These are phyloP conservation scores for Rhagoletis pomonella DNA, from an alignment of 1,140 invertebrate species.

Conservation along the genomic window DNA sequence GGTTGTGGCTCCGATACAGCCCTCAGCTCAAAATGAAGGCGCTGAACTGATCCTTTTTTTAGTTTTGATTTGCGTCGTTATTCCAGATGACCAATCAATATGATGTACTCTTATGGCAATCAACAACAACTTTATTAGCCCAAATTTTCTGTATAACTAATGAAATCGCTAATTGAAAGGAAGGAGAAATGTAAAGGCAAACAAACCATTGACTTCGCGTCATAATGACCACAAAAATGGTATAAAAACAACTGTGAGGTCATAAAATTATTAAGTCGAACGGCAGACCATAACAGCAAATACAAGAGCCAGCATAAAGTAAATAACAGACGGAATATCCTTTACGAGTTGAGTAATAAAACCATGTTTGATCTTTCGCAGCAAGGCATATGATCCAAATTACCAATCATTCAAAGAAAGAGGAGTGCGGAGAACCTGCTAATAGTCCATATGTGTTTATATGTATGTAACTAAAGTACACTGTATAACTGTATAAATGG, in stretches of 20 bases:
- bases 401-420: neutral
- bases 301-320: neutral
- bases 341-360: constrained; percentile 37
- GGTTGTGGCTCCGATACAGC: too few relatives aligned
- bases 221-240: constrained; percentile 50
- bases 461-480: neutral
- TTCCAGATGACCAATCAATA: too few relatives aligned
- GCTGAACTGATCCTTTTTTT: too few relatives aligned
- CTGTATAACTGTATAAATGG: neutral
- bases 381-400: neutral
- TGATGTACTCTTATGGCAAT: neutral
- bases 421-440: neutral
- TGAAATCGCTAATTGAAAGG: constrained; percentile 49
- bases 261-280: constrained; percentile 33
- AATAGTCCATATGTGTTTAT: neutral
- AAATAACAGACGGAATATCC: constrained; percentile 25
- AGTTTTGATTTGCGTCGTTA: too few relatives aligned
- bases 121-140: constrained; percentile 16
- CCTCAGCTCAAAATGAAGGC: too few relatives aligned
- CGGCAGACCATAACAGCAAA: neutral
- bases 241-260: constrained; percentile 34
- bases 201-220: constrained; percentile 46
- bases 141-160: neutral
- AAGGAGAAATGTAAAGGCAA: constrained; percentile 26
- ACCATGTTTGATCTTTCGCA: constrained; percentile 16